These are phyloP conservation scores for Phoebastria nigripes DNA, from an alignment of 2,797 vertebrate genomes.

Conservation along the genomic window DNA sequence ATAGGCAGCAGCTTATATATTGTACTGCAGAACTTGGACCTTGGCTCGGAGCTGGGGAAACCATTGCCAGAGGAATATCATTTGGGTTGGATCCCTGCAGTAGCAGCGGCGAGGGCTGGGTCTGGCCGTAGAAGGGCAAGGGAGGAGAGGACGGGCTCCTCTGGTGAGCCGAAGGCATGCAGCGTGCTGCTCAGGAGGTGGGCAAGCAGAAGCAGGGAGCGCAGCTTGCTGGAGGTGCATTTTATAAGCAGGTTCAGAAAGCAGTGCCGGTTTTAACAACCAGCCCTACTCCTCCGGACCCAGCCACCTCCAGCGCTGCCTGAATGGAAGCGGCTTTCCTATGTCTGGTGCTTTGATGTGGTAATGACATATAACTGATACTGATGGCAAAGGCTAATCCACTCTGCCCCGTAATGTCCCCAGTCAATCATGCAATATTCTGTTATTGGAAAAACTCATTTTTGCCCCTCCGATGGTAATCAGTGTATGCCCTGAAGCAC, in stretches of 20 bases:
- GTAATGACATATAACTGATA: conserved; percentile 30
- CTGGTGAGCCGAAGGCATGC: background rate
- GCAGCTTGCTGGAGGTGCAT: background rate
- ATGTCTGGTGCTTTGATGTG: background rate
- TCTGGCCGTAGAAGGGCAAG: background rate
- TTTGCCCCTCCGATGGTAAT: conserved; percentile 45
- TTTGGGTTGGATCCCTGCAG: background rate
- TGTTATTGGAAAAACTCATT: conserved; percentile 60
- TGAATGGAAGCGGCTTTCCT: background rate
- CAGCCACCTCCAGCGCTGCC: background rate
- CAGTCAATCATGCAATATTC: conserved; percentile 51
- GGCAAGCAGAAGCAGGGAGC: background rate
- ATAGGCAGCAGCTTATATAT: background rate
- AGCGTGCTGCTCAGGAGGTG: background rate
- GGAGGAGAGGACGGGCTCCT: background rate
- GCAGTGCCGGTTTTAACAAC: background rate
- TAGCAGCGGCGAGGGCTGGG: background rate
- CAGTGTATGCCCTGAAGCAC: conserved; percentile 36
- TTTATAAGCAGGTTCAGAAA: background rate
- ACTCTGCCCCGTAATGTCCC: conserved; percentile 30
- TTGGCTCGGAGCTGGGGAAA: background rate
- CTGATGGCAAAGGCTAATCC: conserved; percentile 54
- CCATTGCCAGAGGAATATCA: background rate
- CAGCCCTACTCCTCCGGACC: background rate
- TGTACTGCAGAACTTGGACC: too few species aligned